Evolutionary conservation across 2,797 vertebrate genomes (phyloP), one percentile per base, ranked within the genome.

Genomic region (Sphenodon punctatus): DNA sequence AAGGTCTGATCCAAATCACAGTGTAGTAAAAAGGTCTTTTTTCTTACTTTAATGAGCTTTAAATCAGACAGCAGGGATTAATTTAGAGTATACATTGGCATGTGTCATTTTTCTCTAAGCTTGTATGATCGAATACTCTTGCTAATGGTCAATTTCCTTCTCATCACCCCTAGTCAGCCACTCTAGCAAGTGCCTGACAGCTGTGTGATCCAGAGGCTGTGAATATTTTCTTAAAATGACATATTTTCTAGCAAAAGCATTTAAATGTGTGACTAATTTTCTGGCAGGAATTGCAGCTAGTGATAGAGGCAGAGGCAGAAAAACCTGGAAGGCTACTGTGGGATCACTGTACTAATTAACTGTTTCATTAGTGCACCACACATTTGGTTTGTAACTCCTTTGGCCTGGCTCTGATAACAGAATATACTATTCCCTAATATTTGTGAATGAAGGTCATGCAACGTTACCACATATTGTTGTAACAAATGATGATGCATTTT

Each of bases 81-180:
- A 55, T 78, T 71, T 65, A 66, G 2, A 58, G 53, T 45, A 23
- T 2, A 10, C 39, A 22, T 32, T 10, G 14, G 49, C 15, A 41
- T 60, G 70, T 71, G 69, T 36, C 38, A 65, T 80, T 80, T 30
- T 66, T 9, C 67, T 63, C 65, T 76, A 0, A 68, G 39, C 69
- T 78, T 76, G 7, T n/a, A n/a, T 41, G 59, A 34, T 42, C 32
- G 34, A 59, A 79, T 65, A n/a, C 8, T 20, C 34, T 43, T 55
- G 22, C 32, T 65, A 67, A 86, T 58, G 36, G 38, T 39, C 85
- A 67, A 61, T 78, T 74, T 45, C 20, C 38, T 87, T 55, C 75
- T 42, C 23, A 36, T 11, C 23, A 4, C 45, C 30, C 45, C 64
- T 41, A 34, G 23, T 46, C 56, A 2, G 3, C 41, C 27, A 46